A percentile compares a stretch with the other conserved stretches of the same genome.
Conservation (phyloP, 2,888 invertebrate species). For the Hirtodrosophila alboralis region DNA sequence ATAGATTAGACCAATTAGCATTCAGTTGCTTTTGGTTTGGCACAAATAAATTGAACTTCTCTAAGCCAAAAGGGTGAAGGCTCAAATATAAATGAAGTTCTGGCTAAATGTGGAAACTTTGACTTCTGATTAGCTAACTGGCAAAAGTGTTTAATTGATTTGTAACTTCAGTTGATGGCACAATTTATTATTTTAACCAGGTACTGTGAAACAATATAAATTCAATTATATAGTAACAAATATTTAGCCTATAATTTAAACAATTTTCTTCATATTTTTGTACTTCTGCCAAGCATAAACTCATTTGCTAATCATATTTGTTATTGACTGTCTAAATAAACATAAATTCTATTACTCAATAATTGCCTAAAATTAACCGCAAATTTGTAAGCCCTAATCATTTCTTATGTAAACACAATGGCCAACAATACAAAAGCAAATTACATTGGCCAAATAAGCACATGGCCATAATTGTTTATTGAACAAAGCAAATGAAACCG, state of each 20-base stretch:
- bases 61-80: not conserved
- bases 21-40: conserved; percentile 6
- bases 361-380: conserved; percentile 41
- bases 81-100: conserved; percentile 5
- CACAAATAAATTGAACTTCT: conserved; percentile 29
- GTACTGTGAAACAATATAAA: too few relatives aligned
- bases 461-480: conserved; percentile 53
- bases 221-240: not conserved
- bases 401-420: conserved; percentile 38
- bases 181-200: conserved; percentile 6
- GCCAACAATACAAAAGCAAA: conserved; percentile 38
- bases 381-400: conserved; percentile 33
- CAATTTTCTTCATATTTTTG: too few relatives aligned
- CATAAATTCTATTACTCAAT: conserved; percentile 23
- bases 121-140: conserved; percentile 27
- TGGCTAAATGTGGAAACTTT: conserved; percentile 3
- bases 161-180: not conserved
- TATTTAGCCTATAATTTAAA: too few relatives aligned
- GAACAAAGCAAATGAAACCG: conserved; percentile 39
- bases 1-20: conserved; percentile 60
- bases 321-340: conserved; percentile 13
- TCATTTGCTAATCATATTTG: not conserved
- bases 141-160: conserved; percentile 6
- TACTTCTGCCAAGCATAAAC: too few relatives aligned
- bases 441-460: conserved; percentile 38